These are phyloP conservation scores for Taurulus bubalis DNA, from an alignment of 2,113 vertebrate genomes.

Conservation along the genomic window DNA sequence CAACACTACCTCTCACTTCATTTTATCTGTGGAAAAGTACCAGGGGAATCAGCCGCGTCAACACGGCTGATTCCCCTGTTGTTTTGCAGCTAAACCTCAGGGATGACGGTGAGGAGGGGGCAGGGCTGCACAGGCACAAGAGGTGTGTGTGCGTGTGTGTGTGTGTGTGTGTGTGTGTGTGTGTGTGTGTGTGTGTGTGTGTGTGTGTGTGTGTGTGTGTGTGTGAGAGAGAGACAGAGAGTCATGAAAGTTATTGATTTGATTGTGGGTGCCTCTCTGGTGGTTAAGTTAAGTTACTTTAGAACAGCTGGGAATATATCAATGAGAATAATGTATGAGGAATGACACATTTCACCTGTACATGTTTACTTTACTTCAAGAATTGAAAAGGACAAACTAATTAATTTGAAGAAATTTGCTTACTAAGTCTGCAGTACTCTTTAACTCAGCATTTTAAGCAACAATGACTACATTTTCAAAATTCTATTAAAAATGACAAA, in stretches of 20 bases:
- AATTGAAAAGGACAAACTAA: neutral
- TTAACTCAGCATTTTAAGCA: neutral
- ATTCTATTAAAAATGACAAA: neutral
- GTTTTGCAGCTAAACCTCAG: constrained; percentile 71
- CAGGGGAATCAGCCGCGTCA: constrained; percentile 43
- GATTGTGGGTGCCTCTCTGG: constrained; percentile 24
- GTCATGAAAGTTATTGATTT: constrained; percentile 28
- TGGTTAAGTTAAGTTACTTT: constrained; percentile 22
- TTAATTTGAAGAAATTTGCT: neutral
- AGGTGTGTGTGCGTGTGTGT: constrained; percentile 4
- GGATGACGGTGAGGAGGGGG: constrained; percentile 37
- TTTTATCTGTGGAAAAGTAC: constrained; percentile 78
- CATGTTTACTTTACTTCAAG: neutral
- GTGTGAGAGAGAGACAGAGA: neutral
- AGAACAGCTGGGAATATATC: constrained; percentile 41
- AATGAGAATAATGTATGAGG: constrained; percentile 24
- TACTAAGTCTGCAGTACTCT: neutral
- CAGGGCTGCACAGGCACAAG: constrained; percentile 34
- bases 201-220: neutral
- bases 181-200: constrained; percentile 2
- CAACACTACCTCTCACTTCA: constrained; percentile 30
- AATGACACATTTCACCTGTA: constrained; percentile 2
- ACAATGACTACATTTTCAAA: neutral
- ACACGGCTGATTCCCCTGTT: constrained; percentile 69
- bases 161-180: neutral